These are phyloP conservation scores for Cephalopachus bancanus DNA, from an alignment of 2,797 vertebrate genomes.

Conservation along the genomic window DNA sequence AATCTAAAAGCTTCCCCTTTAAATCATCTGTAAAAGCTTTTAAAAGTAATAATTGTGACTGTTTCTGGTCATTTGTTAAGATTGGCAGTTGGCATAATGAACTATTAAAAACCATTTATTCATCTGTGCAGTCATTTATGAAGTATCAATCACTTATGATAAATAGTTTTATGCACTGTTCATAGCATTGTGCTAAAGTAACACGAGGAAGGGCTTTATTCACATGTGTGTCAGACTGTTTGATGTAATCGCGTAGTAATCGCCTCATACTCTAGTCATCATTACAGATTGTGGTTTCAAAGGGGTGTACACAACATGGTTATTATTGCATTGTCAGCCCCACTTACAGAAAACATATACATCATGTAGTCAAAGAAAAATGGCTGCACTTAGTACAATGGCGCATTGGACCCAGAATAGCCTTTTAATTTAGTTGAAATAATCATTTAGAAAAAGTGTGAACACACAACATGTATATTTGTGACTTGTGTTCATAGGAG, in stretches of 20 bases:
- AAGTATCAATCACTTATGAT: not conserved
- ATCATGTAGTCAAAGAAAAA: not conserved
- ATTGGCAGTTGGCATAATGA: constrained; percentile 33
- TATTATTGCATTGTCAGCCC: not conserved
- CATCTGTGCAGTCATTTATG: not conserved
- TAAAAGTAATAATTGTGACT: not conserved
- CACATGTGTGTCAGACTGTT: not conserved
- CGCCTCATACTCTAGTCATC: not conserved
- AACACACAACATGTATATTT: not conserved
- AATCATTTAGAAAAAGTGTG: not conserved
- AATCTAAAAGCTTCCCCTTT: not conserved
- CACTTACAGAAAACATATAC: not conserved
- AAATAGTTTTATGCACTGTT: not conserved
- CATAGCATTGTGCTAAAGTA: not conserved
- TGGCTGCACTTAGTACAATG: not conserved
- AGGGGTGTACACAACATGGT: not conserved
- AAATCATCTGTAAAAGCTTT: not conserved
- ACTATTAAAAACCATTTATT: not conserved
- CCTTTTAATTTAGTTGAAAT: not conserved
- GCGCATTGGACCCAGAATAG: not conserved
- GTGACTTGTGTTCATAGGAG: not conserved
- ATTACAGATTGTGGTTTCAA: not conserved
- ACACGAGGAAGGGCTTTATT: not conserved
- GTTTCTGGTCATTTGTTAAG: not conserved
- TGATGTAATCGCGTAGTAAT: not conserved